Percentiles rank a stretch among this genome's conserved stretches.
Conservation (phyloP, 2,888 invertebrate species). For the Oxyscelio sp. region DNA sequence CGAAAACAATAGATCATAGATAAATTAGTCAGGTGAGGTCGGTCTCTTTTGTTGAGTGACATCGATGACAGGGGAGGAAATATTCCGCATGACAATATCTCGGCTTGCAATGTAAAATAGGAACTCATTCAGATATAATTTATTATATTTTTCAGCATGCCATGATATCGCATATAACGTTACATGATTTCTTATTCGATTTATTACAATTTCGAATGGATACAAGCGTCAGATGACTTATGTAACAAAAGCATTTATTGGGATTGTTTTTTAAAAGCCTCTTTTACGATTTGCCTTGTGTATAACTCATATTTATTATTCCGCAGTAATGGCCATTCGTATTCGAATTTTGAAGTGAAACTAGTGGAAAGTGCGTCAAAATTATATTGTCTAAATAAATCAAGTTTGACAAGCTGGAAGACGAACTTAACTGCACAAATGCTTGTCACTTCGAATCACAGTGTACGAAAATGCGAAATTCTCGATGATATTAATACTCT, state of each 20-base stretch:
- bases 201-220: neutral
- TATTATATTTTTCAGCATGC: neutral
- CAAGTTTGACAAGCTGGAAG: neutral
- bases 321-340: neutral
- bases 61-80: conserved; percentile 64
- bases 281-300: conserved; percentile 9
- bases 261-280: neutral
- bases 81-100: conserved; percentile 24
- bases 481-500: too few relatives aligned
- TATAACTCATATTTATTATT: conserved; percentile 24
- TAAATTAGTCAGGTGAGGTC: conserved; percentile 50
- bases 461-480: too few relatives aligned
- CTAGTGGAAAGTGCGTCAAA: neutral
- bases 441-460: too few relatives aligned
- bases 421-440: too few relatives aligned
- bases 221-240: neutral
- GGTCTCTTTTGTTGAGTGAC: conserved; percentile 53
- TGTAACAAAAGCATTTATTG: neutral
- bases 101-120: neutral
- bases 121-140: neutral
- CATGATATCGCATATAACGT: neutral
- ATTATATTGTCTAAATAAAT: conserved; percentile 27
- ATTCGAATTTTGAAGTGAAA: conserved; percentile 17
- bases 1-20: conserved; percentile 39
- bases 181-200: neutral